Base-by-base conservation (phyloP, 1,140 invertebrate genomes). In the Procambarus clarkii region DNA sequence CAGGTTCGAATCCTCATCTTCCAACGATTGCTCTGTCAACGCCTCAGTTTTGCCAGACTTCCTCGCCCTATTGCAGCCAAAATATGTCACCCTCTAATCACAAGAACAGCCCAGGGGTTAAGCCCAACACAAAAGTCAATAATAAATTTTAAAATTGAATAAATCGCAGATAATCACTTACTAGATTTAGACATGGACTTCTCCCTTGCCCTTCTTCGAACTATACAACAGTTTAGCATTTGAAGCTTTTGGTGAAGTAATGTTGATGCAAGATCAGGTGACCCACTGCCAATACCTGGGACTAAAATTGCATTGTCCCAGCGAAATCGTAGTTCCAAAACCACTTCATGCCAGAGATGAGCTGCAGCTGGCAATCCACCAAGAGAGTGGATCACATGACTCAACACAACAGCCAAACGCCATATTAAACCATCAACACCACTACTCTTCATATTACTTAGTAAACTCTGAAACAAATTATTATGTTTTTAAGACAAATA, bases 221-320 rank as follows among this genome's bases (percentile, higher is more conserved):
- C 96, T 92, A 99, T 98, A 94, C 99, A 99, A 94, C 98, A 98
- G 94, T 99, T 99, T 11, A 99, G 95, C 97, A 99, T 98, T 96
- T 99, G 96, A 69, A 99, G 95, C 94, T 99, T 99, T 95, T 99
- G 98, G 95, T 99, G 97, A 0, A 99, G 95, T n/a, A 99, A 95
- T 94, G 98, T 98, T 9, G 97, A 97, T 84, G 97, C 96, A 58
- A 97, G 96, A 94, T 99, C 97, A 0, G 98, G 98, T 92, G 96
- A 95, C 3, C 97, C 97, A 86, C 69, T 44, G n/a, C 86, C 54
- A 58, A 93, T 74, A 45, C 98, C 98, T 21, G 97, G 97, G 92
- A 99, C 96, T 18, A 95, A 93, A 87, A 97, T 96, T 60, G 95
- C 96, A 93, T 97, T 97, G 92, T 99, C 98, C 97, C 98, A 98